Base-by-base conservation (phyloP, 2,888 invertebrate genomes). In the Dione juno region DNA sequence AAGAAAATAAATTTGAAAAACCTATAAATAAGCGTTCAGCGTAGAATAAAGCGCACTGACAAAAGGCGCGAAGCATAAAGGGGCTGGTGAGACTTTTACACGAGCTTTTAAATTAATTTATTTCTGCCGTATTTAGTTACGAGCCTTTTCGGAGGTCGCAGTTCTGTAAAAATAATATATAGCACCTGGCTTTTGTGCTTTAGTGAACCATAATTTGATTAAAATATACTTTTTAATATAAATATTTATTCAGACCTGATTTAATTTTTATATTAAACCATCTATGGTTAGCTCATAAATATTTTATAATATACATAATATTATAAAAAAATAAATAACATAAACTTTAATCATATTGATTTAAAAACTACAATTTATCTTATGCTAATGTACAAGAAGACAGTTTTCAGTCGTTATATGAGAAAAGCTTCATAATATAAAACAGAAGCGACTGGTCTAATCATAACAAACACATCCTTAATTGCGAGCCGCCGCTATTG, bases 391-490 rank as follows among this genome's bases (percentile, higher is more conserved):
- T 48, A 48, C 8, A 48, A 48, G 16, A 48, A 48, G 9, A 16
- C 16, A 48, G 16, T 16, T 48, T 48, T 48, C 16, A 54, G 9
- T 43, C 10, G 28, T 16, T 41, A n/a, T 11, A 61, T 61, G 28
- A 61, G 45, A 61, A 66, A 66, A 71, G 58, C 21, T 66, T 69
- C 58, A 71, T 67, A 69, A 75, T 58, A 64, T 63, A 71, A 74
- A 76, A 61, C 74, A 74, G 75, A 74, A 70, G 72, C 67, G 66
- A 52, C 65, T 52, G 58, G 63, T 54, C 45, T 73, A 70, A 72
- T 48, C 57, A 73, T 66, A 75, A 73, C 73, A 72, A 68, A 70
- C 67, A 72, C 75, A 70, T 74, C 74, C 74, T 69, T 66, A 73
- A 70, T 64, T 64, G 66, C 66, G 40, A 66, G 50, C 52, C 50